phyloP scores from a whole-genome alignment of 1,140 invertebrate genomes.

The Papilio polytes region DNA sequence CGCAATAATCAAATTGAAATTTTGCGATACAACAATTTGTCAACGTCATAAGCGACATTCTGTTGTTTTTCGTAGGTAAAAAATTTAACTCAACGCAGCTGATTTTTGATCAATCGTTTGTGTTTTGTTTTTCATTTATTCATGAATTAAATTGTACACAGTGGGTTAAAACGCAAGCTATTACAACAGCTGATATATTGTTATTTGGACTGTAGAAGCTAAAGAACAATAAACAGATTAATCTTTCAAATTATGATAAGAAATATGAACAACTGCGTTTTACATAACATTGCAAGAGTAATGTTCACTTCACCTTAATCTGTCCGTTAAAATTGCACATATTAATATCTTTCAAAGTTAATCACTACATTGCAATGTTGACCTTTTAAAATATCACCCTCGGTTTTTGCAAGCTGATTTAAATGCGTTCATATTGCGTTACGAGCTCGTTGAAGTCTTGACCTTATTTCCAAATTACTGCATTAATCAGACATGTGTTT shows the following conservation, averaged over 20 bases:
- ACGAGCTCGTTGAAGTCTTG: constrained; percentile 15
- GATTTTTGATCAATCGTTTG: not conserved
- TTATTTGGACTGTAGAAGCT: too few relatives aligned
- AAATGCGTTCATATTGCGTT: constrained; percentile 38
- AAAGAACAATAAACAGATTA: too few relatives aligned
- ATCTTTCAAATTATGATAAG: too few relatives aligned
- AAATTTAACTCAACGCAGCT: not conserved
- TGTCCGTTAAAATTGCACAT: constrained; percentile 29
- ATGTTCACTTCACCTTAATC: not conserved
- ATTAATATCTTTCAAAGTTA: constrained; percentile 38
- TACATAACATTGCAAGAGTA: constrained; percentile 6
- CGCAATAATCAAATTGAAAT: constrained; percentile 34
- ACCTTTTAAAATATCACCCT: constrained; percentile 42
- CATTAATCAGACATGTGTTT: constrained; percentile 11
- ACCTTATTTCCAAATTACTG: constrained; percentile 19
- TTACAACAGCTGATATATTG: too few relatives aligned
- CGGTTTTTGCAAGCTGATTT: constrained; percentile 34
- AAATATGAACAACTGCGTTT: too few relatives aligned
- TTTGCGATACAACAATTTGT: constrained; percentile 30
- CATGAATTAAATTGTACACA: not conserved
- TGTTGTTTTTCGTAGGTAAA: not conserved
- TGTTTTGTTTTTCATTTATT: not conserved
- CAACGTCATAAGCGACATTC: constrained; percentile 20
- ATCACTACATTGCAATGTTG: constrained; percentile 38
- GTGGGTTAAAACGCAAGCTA: not conserved